A percentile compares a stretch with the other conserved stretches of the same genome.
These are phyloP conservation scores for Podarcis siculus DNA, from an alignment of 2,797 vertebrate species.

Conservation along the genomic window DNA sequence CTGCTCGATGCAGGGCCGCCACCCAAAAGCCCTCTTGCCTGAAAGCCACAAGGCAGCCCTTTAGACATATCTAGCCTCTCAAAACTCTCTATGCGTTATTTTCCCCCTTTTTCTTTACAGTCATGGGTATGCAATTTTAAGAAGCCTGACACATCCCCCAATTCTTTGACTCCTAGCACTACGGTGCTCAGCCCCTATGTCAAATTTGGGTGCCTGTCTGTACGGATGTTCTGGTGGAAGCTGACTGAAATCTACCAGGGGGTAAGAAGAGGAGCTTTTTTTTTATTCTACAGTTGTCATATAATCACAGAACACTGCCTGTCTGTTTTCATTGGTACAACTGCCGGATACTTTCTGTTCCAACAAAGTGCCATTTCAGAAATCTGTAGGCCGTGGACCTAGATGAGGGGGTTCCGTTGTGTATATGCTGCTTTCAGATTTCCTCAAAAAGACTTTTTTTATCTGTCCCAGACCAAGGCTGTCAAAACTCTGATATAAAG, in stretches of 20 bases:
- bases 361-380: background rate
- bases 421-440: no score
- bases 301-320: background rate
- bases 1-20: no score
- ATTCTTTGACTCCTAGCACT: conserved; percentile 82
- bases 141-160: conserved; percentile 83
- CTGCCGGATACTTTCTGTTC: no score
- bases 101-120: conserved; percentile 48
- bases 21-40: no score
- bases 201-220: conserved; percentile 81
- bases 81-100: no score
- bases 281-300: background rate
- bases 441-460: no score
- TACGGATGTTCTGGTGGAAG: conserved; percentile 83
- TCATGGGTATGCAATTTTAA: conserved; percentile 81
- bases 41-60: no score
- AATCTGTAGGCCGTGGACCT: background rate
- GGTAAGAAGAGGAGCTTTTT: conserved; percentile 62
- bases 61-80: no score
- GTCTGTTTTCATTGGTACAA: background rate
- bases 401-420: no score
- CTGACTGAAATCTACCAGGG: conserved; percentile 77
- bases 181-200: conserved; percentile 84
- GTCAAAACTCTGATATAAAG: background rate
- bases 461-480: background rate